phyloP scores from a whole-genome alignment of 2,797 vertebrate species.

The Halcyon badia region DNA sequence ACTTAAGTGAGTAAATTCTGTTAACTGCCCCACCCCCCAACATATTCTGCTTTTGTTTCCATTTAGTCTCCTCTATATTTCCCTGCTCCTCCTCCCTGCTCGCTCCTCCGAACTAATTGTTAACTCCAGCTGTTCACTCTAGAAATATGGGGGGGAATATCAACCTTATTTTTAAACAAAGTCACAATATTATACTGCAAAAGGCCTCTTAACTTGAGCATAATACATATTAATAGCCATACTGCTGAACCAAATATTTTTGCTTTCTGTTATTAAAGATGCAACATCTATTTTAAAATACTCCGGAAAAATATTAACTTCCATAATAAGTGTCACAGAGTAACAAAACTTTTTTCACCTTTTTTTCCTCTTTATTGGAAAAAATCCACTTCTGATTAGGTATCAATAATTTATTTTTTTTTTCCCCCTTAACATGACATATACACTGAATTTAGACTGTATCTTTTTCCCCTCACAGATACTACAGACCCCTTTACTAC shows the following conservation, averaged over 20 bases:
- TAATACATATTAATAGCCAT: fast-evolving
- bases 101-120: background rate
- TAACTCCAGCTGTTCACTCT: background rate
- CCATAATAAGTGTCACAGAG: background rate
- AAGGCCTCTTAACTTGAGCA: background rate
- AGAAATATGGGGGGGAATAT: background rate
- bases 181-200: background rate
- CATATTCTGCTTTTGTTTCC: background rate
- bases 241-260: background rate
- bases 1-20: background rate
- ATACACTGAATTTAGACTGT: background rate
- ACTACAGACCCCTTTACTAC: background rate
- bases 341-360: background rate
- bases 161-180: background rate
- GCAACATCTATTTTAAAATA: background rate
- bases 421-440: background rate
- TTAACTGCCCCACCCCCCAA: too few relatives aligned
- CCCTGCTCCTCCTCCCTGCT: background rate
- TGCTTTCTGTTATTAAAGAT: background rate
- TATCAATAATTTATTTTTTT: background rate
- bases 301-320: background rate
- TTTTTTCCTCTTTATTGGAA: background rate
- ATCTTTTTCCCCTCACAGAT: background rate
- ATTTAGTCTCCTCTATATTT: background rate
- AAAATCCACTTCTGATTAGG: background rate